Evolutionary conservation across 2,888 invertebrate genomes (phyloP), one percentile per base, ranked within the genome.

Genomic region (Catocala nupta): DNA sequence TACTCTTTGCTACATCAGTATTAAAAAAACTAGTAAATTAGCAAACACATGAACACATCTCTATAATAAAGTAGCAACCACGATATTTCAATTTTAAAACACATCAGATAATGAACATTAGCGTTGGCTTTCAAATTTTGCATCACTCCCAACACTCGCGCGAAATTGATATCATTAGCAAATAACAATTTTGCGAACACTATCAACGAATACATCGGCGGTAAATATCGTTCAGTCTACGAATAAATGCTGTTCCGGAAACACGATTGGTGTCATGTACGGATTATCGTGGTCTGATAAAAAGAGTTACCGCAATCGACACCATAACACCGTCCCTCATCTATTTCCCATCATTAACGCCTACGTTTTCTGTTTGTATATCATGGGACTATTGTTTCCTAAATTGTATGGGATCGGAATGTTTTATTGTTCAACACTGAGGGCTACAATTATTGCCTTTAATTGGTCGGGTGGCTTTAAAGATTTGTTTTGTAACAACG

Each of bases 351-450:
- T 67, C 70, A 77, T 68, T 65, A 74, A 70, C 76, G 59, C 81
- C 83, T 69, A 80, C 81, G 57, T 64, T 13, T 70, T 64, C 62
- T 77, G 73, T 77, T 71, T 78, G 73, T 74, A 77, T 66, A 71
- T 77, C 75, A 77, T 71, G 68, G 65, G 65, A 63, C 65, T 64
- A 78, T 80, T 79, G 78, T 81, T 75, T 34, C 50, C 65, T 39
- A 70, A 72, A 67, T 71, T 60, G 51, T 75, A 65, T 75, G 63
- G 70, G 65, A 63, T 66, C 16, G 63, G 72, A 75, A 77, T 81
- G 70, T 78, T 82, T 82, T 82, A 82, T 82, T 80, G 78, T 78
- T 75, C 71, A 70, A 75, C 77, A 78, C 79, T 73, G 59, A 68
- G 71, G 65, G 59, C 63, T 65, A 68, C 70, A 66, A 77, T 78